Conservation (phyloP, 2,888 invertebrate species). For the Phasia obesa region DNA sequence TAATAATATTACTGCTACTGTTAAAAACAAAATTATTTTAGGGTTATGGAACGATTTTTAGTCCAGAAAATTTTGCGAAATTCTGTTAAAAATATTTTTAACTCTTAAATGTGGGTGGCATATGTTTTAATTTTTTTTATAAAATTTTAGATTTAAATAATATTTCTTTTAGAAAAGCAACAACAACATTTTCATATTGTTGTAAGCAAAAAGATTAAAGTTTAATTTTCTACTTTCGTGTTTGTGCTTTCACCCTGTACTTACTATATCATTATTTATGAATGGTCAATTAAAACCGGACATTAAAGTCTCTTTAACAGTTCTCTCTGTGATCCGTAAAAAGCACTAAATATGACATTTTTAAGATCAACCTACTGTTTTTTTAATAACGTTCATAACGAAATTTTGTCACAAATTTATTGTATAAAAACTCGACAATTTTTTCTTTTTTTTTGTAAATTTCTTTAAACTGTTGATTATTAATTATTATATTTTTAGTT, state of each 20-base stretch:
- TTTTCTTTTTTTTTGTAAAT: slow-evolving; percentile 20
- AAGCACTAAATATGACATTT: slow-evolving; percentile 33
- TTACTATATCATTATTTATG: neutral
- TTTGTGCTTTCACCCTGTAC: neutral
- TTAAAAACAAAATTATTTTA: slow-evolving; percentile 27
- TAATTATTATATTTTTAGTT: slow-evolving; percentile 46
- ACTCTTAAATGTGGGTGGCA: slow-evolving; percentile 61
- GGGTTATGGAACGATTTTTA: slow-evolving; percentile 42
- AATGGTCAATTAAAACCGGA: neutral
- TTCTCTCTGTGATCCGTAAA: slow-evolving; percentile 53
- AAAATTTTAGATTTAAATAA: slow-evolving; percentile 47
- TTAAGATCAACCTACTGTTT: slow-evolving; percentile 9
- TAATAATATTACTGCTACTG: slow-evolving; percentile 43
- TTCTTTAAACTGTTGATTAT: slow-evolving; percentile 56
- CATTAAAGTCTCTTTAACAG: neutral
- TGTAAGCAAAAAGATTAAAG: too few relatives aligned
- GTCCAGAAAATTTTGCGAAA: slow-evolving; percentile 11
- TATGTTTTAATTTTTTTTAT: slow-evolving; percentile 40
- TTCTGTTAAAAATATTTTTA: slow-evolving; percentile 27
- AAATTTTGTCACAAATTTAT: slow-evolving; percentile 37
- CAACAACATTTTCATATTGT: neutral
- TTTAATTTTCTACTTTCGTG: neutral
- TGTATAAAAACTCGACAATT: slow-evolving; percentile 26
- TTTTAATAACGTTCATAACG: neutral
- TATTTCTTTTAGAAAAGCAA: neutral